Evolutionary conservation across 1,140 invertebrate species (phyloP), one percentile per base, ranked within the genome.

Genomic region (Bombus balteatus): DNA sequence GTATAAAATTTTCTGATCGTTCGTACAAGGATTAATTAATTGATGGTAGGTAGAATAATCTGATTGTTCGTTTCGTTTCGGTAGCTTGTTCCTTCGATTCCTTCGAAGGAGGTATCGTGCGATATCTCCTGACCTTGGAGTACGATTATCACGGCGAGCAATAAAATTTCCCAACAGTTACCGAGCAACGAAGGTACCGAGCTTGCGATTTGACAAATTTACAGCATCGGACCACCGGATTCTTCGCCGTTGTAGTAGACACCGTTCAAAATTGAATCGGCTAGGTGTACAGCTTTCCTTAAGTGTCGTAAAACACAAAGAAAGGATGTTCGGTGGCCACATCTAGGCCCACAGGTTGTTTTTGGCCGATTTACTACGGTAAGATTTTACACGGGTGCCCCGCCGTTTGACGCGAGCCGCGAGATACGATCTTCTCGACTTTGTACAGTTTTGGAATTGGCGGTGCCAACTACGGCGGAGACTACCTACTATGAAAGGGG

Each of bases 161-260:
- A 65, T 72, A 65, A 80, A 79, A 13, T 80, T 68, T 65, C 13
- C 22, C 18, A 59, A 59, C 2, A 10, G 8, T 28, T 2, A 10
- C 10, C 9, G 32, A 10, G 3, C 25, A 28, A 25, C 57, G 57
- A 59, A 22, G 18, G 1, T 53, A 22, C 0, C 18, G 47, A 53
- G 18, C 0, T 2, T 62, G 32, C 13, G 8, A 9, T n/a, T 85
- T 84, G 80, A 68, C 18, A 92, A 92, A 93, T 93, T 93, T 93
- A 92, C 57, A 88, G 86, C 86, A 39, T 37, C 13, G 65, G n/a
- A 1, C 53, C 47, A 32, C 43, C n/a, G 43, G 59, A n/a, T 41
- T 32, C 57, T 59, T 57, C 10, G 10, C 68, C 8, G 57, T 39
- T n/a, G 2, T 34, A 15, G 41, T n/a, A 81, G 71, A 32, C 83